Base-by-base conservation (phyloP, 1,140 invertebrate species). In the Leptonema lineaticorne region DNA sequence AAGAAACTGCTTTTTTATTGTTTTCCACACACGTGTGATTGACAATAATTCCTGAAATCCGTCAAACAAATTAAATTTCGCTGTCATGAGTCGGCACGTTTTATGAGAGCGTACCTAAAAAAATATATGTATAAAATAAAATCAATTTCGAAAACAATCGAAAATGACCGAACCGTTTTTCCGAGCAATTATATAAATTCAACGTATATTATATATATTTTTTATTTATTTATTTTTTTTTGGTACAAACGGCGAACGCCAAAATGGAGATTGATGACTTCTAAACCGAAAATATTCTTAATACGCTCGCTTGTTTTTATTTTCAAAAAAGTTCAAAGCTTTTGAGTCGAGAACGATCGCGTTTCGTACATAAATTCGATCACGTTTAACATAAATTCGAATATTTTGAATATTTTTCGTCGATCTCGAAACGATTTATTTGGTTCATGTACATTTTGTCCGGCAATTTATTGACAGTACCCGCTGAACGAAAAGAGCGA, bases 41-140 rank as follows among this genome's bases (percentile, higher is more conserved):
- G 50, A 53, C 50, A 53, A 53, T 24, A 26, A 53, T 53, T 8
- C n/a, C 20, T n/a, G 27, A 53, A 20, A 53, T 24, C 22, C n/a
- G 50, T 53, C 22, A 26, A 53, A 24, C 18, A 53, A 53, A 53
- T 24, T 53, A 53, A 53, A 53, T 53, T 53, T 53, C 50, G 22
- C 50, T 53, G 50, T 53, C 50, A 53, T 53, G 50, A 53, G 18
- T 53, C 50, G 14, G 27, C 50, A 24, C 27, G 14, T 53, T 53
- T n/a, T n/a, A n/a, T n/a, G n/a, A n/a, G n/a, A n/a, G n/a, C n/a
- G n/a, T n/a, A n/a, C n/a, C n/a, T n/a, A n/a, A n/a, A n/a, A n/a
- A n/a, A n/a, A n/a, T n/a, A n/a, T n/a, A n/a, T n/a, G n/a, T n/a
- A n/a, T n/a, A n/a, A n/a, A n/a, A n/a, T n/a, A n/a, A n/a, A n/a